These are phyloP conservation scores for Champsocephalus esox DNA, from an alignment of 2,797 vertebrate species.

Conservation along the genomic window DNA sequence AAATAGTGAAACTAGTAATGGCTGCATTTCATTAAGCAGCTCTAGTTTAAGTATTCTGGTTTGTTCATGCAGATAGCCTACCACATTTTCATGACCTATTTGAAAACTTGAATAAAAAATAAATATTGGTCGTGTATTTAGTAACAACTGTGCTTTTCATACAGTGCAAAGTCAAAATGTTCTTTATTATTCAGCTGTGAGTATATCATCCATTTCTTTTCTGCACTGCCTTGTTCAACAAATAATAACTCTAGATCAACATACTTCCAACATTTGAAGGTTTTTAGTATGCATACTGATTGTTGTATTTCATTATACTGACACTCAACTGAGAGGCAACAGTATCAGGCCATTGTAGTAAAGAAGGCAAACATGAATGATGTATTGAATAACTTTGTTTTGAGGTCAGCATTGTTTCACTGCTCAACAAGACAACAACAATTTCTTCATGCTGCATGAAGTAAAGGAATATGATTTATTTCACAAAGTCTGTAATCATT, in stretches of 20 bases:
- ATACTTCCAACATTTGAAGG: neutral
- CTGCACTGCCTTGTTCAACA: neutral
- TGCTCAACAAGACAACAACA: too few species aligned
- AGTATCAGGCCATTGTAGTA: too few species aligned
- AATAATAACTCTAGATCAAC: too few species aligned
- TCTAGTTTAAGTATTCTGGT: neutral
- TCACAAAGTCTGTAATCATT: too few species aligned
- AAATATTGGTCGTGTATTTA: neutral
- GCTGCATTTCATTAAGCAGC: neutral
- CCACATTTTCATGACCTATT: neutral
- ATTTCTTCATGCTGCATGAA: too few species aligned
- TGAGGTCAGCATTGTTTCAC: too few species aligned
- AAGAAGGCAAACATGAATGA: too few species aligned
- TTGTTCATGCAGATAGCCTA: neutral
- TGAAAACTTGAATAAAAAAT: neutral
- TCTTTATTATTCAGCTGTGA: neutral
- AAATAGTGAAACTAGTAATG: neutral
- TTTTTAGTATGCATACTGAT: neutral
- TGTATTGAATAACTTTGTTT: too few species aligned
- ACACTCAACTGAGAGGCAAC: too few species aligned
- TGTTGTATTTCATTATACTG: neutral
- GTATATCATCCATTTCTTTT: neutral
- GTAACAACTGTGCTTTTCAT: neutral
- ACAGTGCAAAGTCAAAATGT: neutral
- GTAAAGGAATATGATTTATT: too few species aligned